Evolutionary conservation across 2,888 invertebrate genomes (phyloP).

Genomic region (Campopleginae sp.): DNA sequence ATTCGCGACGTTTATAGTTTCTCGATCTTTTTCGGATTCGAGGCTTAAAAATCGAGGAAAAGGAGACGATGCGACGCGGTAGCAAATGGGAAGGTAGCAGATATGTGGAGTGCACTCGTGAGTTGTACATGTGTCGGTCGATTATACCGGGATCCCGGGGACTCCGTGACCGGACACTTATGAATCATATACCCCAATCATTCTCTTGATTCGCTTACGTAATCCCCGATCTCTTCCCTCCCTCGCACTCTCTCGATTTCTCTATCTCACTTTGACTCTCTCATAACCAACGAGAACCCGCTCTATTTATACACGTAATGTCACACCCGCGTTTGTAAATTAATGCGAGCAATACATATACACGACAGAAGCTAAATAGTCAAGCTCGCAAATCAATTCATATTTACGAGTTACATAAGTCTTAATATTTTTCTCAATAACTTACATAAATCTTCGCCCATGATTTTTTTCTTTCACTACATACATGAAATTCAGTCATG

Average conservation of each 20-base stretch:
- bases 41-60: background rate
- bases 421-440: constrained; percentile 15
- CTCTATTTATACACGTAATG: constrained; percentile 61
- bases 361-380: constrained; percentile 29
- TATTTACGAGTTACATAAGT: constrained; percentile 43
- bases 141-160: constrained; percentile 56
- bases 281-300: constrained; percentile 49
- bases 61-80: background rate
- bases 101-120: background rate
- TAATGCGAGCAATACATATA: constrained; percentile 45
- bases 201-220: constrained; percentile 71
- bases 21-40: no score
- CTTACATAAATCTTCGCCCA: background rate
- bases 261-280: constrained; percentile 15
- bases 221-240: constrained; percentile 59
- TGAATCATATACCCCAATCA: constrained; percentile 72
- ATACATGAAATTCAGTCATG: background rate
- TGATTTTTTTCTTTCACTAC: background rate
- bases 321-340: constrained; percentile 60
- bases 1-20: no score
- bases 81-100: background rate
- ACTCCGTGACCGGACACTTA: constrained; percentile 66
- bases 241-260: constrained; percentile 14
- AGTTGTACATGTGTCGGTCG: constrained; percentile 18
- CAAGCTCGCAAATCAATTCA: constrained; percentile 40